Evolutionary conservation across 2,113 vertebrate genomes (phyloP), one percentile per base, ranked within the genome.

Genomic region (Gila orcuttii): DNA sequence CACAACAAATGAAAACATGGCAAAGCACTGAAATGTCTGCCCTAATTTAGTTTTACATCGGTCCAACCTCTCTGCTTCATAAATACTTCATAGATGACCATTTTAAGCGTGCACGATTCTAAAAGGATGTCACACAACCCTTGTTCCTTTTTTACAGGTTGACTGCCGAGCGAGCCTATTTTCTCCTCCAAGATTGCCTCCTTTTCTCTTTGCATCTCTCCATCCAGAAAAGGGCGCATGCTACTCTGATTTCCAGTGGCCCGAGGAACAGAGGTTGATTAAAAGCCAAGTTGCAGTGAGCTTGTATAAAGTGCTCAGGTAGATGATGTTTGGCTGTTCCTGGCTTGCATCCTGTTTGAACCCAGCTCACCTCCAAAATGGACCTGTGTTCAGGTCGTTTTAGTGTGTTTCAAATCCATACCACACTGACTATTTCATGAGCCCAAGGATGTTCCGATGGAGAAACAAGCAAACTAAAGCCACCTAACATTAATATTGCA

Each of bases 401-500:
- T 73, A 42, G 66, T 60, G 62, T 2, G 23, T 85, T 90, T 73
- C 89, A 88, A 89, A 87, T 87, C 89, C 88, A 90, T 89, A 90
- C 87, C 79, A 69, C 82, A 79, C 90, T 93, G 86, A 91, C 90
- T 91, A 93, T 91, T 92, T 93, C 89, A 91, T 91, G 89, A 93
- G 89, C 68, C 55, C 0, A 82, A 68, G 87, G 82, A 25, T 66
- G 90, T 79, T 89, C 85, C 88, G 55, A 83, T 25, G 23, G 87
- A 90, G 90, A 21, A 86, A 52, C 50, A 52, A 52, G 50, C 50
- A 17, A 52, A 80, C 79, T 86, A 79, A 76, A 86, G 85, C 77
- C 89, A 77, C 85, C 15, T 42, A 11, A 28, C 92, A 94, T 95
- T 90, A 94, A 95, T 95, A 94, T 94, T 95, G 92, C 93, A 95